Conservation (phyloP, 1,140 invertebrate genomes). For the Bombus vancouverensis region DNA sequence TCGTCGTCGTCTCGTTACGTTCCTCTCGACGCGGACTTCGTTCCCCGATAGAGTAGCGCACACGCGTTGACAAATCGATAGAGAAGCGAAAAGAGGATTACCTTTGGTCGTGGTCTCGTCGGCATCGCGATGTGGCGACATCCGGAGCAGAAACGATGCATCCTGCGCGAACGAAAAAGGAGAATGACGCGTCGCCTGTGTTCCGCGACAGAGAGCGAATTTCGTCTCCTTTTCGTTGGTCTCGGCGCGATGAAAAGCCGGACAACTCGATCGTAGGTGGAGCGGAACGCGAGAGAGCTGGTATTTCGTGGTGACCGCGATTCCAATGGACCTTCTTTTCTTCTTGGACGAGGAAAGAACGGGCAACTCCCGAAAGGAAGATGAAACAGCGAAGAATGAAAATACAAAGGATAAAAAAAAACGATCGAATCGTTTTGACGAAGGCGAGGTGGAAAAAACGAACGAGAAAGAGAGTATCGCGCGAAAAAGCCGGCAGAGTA, state of each 20-base stretch:
- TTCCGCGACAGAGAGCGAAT: neutral
- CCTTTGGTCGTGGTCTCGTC: slow-evolving; percentile 35
- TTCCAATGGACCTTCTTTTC: neutral
- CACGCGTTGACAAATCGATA: neutral
- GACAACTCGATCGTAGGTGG: neutral
- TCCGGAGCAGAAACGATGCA: slow-evolving; percentile 49
- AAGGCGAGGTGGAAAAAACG: neutral
- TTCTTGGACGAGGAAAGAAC: neutral
- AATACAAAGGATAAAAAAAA: neutral
- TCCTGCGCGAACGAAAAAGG: slow-evolving; percentile 63
- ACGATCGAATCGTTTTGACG: neutral
- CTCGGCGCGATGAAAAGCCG: neutral
- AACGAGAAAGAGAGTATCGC: neutral
- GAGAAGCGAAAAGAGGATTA: slow-evolving; percentile 22
- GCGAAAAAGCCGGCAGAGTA: neutral
- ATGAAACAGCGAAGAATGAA: neutral
- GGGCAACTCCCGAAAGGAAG: neutral
- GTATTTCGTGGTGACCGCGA: neutral
- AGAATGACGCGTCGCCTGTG: slow-evolving; percentile 49
- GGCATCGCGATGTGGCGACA: neutral
- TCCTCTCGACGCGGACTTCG: no score
- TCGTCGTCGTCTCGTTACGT: neutral
- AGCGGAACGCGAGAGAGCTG: neutral
- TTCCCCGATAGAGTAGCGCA: neutral
- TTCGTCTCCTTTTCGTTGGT: no score